Evolutionary conservation across 1,140 invertebrate species (phyloP), one percentile per base, ranked within the genome.

Genomic region (Cydia splendana): DNA sequence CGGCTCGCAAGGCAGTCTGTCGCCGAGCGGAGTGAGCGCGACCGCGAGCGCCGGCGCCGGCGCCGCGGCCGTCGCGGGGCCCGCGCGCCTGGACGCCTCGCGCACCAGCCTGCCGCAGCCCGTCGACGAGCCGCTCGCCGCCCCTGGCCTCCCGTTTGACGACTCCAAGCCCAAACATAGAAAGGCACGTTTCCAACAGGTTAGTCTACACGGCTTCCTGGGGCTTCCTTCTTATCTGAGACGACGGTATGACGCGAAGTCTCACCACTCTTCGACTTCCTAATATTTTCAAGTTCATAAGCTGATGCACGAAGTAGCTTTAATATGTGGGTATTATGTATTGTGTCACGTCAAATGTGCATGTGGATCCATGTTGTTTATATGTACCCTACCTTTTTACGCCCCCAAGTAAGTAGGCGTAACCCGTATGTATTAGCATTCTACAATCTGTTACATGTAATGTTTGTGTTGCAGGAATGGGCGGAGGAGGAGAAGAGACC

Each of bases 151-250:
- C 83, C 96, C 96, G 82, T 94, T 95, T 45, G 86, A 93, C 83
- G 91, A 93, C 80, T 77, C 87, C 84, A 91, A 89, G 88, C 96
- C 96, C 78, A 97, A 97, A 93, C 96, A 97, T 88, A 95, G 96
- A 81, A 97, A 97, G 94, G 97, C 97, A 80, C 95, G 97, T 80
- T 97, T 98, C 92, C 96, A 97, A 94, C 96, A 97, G 94, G 96
- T 96, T 85, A 92, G 83, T 86, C 76, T 65, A 30, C 71, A 57
- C 73, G 24, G 24, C 24, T 24, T 24, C 24, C 24, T 24, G 24
- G 24, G 69, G 73, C 69, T 42, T 74, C 71, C 42, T 67, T 15
- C 67, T 38, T 71, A 18, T 34, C 73, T 57, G 73, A 74, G 45
- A 34, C 45, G 38, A 38, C 67, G 34, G 15, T 6, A 18, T 45